Base-by-base conservation (phyloP, 2,888 invertebrate genomes). In the Drosophila sordidapex region DNA sequence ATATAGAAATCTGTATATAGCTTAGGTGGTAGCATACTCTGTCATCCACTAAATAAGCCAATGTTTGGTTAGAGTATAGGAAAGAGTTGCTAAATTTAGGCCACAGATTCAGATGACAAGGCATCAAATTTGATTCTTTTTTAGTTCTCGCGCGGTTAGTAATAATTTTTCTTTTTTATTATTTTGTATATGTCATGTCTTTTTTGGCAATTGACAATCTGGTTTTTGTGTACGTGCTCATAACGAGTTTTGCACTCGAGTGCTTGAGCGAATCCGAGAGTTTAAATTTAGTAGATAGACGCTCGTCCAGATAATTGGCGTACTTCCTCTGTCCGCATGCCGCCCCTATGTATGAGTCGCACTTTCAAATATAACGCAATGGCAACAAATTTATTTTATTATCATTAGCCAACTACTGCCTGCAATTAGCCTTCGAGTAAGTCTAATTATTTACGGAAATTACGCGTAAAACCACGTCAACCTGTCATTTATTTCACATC, bases 361-460 rank as follows among this genome's bases (percentile, higher is more conserved):
- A 66, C 43, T 74, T 64, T 51, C 5, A 58, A 73, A 13, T 54
- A 21, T 49, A 74, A 54, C 74, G 70, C 70, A 62, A 38, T 62
- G 48, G 21, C 13, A 11, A 60, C 29, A 33, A 27, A 61, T 65
- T 58, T 40, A 33, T 73, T 53, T 74, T 53, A 58, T 56, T 63
- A 38, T 62, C 58, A 70, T 80, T 80, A 69, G 78, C 68, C 64
- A 35, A 57, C 63, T 76, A 73, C 64, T 67, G 53, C 76, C 73
- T 51, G 65, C 66, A 53, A 82, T 79, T 76, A 76, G 52, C 35
- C 35, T 38, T 43, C 25, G 35, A 68, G 65, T 68, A 53, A 63
- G 79, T 56, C 80, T 83, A 87, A 90, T 83, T 89, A 83, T 82
- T 64, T 76, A 70, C 81, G 90, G 91, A 89, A 89, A 90, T 90